phyloP scores from a whole-genome alignment of 2,113 vertebrate species.

The Pelecanus crispus region DNA sequence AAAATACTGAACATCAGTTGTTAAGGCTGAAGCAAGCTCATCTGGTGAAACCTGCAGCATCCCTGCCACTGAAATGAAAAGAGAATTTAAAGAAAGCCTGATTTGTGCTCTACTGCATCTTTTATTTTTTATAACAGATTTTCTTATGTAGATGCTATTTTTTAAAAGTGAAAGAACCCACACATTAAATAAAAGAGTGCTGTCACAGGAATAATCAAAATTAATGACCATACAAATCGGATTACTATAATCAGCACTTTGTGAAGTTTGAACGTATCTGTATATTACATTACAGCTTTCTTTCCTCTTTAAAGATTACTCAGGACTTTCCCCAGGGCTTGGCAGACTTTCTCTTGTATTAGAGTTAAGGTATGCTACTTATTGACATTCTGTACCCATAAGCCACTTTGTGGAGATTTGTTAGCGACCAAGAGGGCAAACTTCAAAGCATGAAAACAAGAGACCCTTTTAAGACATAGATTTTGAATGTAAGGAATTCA shows the following conservation, averaged over 20 bases:
- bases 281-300: background rate
- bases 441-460: constrained; percentile 9
- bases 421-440: background rate
- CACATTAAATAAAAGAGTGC: background rate
- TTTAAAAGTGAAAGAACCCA: background rate
- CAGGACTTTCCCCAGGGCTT: background rate
- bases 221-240: background rate
- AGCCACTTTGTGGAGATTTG: background rate
- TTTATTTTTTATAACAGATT: background rate
- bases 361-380: background rate
- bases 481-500: constrained; percentile 23
- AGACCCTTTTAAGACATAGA: background rate
- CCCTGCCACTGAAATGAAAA: constrained; percentile 78
- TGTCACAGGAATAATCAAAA: background rate
- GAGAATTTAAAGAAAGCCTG: background rate
- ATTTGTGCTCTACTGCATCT: background rate
- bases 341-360: background rate
- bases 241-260: background rate
- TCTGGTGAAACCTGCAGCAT: constrained; percentile 87
- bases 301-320: background rate
- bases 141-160: background rate
- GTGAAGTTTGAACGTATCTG: background rate
- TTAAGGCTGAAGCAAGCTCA: constrained; percentile 87
- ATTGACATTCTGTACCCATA: background rate
- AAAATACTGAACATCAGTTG: constrained; percentile 88